Base-by-base conservation (phyloP, 2,113 vertebrate species). In the Ancistrus triradiatus region DNA sequence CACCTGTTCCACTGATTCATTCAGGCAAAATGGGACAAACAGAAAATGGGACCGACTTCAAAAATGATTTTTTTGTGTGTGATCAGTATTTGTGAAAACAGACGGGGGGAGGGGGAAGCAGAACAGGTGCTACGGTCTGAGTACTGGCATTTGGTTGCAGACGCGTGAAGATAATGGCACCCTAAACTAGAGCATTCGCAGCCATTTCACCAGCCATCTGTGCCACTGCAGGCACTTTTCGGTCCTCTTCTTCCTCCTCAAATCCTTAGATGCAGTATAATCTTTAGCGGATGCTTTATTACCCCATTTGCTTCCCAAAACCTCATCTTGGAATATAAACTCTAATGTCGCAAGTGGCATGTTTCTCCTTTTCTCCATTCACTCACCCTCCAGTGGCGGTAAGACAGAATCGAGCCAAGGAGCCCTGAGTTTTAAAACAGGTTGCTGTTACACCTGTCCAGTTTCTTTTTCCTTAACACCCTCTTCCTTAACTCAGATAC, bases 281-380 rank as follows among this genome's bases (percentile, higher is more conserved):
- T 79, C 66, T 56, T 74, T 48, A 79, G 9, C 22, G 42, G 19
- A 65, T 38, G 27, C 28, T 22, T 47, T 24, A 51, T 7, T 50
- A 31, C 53, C 38, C 1, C 21, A 48, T 44, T n/a, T n/a, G n/a
- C 35, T 70, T 64, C 69, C 15, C 38, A 25, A 17, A 63, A 50
- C 57, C 22, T 59, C 35, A 18, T 55, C 70, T 80, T 72, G 69
- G 75, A 80, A 79, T 75, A 79, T 75, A 50, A 64, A 59, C 77
- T 68, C 38, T 62, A 27, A 18, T 73, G 74, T 77, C 67, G 66
- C 78, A 75, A 76, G 69, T 76, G 78, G n/a, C n/a, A n/a, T n/a
- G n/a, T n/a, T n/a, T n/a, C 78, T 82, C 83, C 81, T 85, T 81
- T 75, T 81, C 76, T 63, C 59, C 21, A 74, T 78, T 80, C 76